Conservation (phyloP, 1,140 invertebrate species). For the Gryllus bimaculatus region DNA sequence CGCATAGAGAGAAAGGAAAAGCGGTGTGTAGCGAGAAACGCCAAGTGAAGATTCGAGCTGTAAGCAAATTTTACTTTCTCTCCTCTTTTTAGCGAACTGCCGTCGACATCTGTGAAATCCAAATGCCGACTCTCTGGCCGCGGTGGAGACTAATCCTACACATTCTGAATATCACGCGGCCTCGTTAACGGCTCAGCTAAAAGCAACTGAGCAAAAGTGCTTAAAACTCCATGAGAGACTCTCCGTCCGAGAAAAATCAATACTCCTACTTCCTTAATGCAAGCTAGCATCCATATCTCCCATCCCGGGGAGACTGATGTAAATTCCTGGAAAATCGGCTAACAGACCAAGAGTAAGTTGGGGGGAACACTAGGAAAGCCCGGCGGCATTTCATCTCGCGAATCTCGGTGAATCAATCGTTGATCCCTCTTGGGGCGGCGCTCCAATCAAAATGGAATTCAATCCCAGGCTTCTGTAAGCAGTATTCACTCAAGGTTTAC, state of each 20-base stretch:
- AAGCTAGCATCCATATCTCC: neutral
- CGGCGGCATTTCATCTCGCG: neutral
- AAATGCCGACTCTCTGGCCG: neutral
- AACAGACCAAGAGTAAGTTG: neutral
- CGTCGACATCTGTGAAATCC: neutral
- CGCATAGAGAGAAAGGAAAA: no score
- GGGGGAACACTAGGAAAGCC: neutral
- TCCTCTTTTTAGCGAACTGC: neutral
- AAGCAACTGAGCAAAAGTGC: slow-evolving; percentile 3
- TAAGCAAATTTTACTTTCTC: neutral
- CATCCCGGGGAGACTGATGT: neutral
- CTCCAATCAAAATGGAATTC: no score
- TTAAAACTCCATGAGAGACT: neutral
- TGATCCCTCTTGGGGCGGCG: no score
- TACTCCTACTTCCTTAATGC: slow-evolving; percentile 4
- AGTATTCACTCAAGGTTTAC: no score
- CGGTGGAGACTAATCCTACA: neutral
- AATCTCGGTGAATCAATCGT: no score
- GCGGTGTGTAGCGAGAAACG: neutral
- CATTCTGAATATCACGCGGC: neutral
- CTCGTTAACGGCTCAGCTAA: neutral
- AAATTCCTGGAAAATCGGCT: slow-evolving; percentile 1
- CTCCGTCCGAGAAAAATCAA: neutral
- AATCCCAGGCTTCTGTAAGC: no score
- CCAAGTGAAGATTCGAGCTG: neutral